Evolutionary conservation across 1,140 invertebrate species (phyloP).

Genomic region (Drosophila oshimai): DNA sequence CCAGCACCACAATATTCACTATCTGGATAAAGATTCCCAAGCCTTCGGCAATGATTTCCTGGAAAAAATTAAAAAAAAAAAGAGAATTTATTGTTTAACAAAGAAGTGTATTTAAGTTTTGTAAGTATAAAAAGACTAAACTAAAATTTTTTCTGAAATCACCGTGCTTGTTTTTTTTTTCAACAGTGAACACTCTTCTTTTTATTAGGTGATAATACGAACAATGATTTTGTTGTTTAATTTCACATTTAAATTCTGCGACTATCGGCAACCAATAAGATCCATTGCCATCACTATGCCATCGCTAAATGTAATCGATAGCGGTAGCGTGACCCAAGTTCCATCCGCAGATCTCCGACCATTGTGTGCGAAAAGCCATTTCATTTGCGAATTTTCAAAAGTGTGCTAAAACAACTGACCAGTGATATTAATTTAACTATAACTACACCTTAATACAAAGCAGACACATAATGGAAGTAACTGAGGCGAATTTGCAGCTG

Average conservation of each 20-base stretch:
- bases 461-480: slow-evolving; percentile 88
- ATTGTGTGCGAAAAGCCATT: slow-evolving; percentile 41
- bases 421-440: slow-evolving; percentile 12
- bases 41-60: slow-evolving; percentile 88
- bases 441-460: background rate
- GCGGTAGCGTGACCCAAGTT: background rate
- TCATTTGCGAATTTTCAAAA: slow-evolving; percentile 42
- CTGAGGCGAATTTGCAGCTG: slow-evolving; percentile 90
- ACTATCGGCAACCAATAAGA: background rate
- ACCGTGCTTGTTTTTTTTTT: too few relatives aligned
- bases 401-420: background rate
- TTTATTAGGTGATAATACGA: too few relatives aligned
- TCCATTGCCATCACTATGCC: background rate
- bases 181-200: too few relatives aligned
- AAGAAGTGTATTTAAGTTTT: too few relatives aligned
- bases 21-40: slow-evolving; percentile 89
- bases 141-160: too few relatives aligned
- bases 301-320: background rate
- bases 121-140: too few relatives aligned
- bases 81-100: background rate
- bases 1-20: slow-evolving; percentile 89
- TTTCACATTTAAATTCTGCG: background rate
- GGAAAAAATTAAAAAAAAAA: slow-evolving; percentile 68
- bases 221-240: too few relatives aligned
- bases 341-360: background rate